A percentile compares a stretch with the other conserved stretches of the same genome.
Conservation (phyloP, 2,797 vertebrate species). For the Garrulus glandarius region DNA sequence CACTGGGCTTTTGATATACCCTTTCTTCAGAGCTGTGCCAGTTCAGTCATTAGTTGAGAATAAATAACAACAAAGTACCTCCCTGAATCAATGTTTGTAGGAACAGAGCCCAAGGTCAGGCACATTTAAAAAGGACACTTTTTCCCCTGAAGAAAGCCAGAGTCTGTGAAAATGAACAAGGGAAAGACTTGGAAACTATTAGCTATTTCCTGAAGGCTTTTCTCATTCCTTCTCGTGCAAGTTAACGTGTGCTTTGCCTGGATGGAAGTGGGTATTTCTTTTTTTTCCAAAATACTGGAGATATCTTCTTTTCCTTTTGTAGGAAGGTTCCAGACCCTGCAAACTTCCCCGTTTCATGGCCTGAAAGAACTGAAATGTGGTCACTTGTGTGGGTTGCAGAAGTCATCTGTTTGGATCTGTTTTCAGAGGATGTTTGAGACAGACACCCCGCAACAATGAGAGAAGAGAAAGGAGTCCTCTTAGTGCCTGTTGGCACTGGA, state of each 20-base stretch:
- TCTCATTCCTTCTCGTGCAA: slow-evolving; percentile 13
- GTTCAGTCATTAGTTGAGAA: neutral
- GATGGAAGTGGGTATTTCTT: neutral
- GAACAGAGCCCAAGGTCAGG: slow-evolving; percentile 5
- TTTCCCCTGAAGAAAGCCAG: slow-evolving; percentile 18
- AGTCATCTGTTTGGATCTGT: neutral
- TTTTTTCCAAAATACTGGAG: neutral
- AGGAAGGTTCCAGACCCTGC: neutral
- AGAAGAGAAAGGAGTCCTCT: neutral
- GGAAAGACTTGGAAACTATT: slow-evolving; percentile 35
- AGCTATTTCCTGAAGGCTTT: slow-evolving; percentile 53
- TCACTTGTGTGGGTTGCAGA: neutral
- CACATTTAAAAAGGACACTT: neutral
- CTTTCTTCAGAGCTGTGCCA: slow-evolving; percentile 24
- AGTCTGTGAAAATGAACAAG: slow-evolving; percentile 46
- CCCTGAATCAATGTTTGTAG: slow-evolving; percentile 38
- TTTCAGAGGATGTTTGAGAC: neutral
- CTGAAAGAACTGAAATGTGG: neutral
- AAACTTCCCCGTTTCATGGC: neutral
- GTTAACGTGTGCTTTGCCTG: neutral
- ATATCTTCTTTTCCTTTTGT: neutral
- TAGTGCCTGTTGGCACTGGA: neutral
- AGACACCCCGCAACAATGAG: neutral
- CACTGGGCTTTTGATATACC: slow-evolving; percentile 13
- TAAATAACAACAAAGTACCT: slow-evolving; percentile 36